These are phyloP conservation scores for Taeniopygia guttata DNA, from an alignment of 2,797 vertebrate species.

Conservation along the genomic window DNA sequence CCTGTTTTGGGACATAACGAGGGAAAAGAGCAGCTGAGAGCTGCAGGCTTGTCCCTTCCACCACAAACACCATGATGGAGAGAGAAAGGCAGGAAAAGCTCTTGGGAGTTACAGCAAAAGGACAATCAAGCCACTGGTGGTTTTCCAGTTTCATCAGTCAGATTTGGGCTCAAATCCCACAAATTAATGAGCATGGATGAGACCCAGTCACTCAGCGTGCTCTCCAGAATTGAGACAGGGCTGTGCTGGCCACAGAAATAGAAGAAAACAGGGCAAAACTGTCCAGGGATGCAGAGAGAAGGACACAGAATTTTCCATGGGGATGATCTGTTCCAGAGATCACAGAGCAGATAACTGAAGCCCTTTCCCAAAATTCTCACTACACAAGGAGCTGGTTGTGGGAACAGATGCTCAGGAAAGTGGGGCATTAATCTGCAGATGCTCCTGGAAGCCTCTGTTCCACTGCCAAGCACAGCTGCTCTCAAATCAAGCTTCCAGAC, in stretches of 20 bases:
- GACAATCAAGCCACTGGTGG: not conserved
- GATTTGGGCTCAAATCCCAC: not conserved
- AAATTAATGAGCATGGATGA: not conserved
- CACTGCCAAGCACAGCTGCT: constrained; percentile 21
- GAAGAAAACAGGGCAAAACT: not conserved
- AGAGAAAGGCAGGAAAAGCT: not conserved
- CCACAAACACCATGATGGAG: rapidly evolving
- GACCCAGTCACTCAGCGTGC: not conserved
- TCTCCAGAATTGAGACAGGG: not conserved
- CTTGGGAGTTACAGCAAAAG: not conserved
- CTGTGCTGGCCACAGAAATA: not conserved
- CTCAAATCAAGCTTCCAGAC: not conserved
- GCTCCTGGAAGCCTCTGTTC: constrained; percentile 40
- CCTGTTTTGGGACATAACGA: not conserved
- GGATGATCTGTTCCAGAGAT: constrained; percentile 10
- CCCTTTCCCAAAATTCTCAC: constrained; percentile 29
- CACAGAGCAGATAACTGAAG: constrained; percentile 5
- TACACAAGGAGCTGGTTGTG: not conserved
- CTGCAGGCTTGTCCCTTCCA: not conserved
- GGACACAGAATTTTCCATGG: not conserved
- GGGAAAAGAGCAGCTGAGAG: not conserved
- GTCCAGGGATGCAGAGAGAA: not conserved
- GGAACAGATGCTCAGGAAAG: constrained; percentile 61
- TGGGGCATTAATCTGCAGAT: constrained; percentile 61
- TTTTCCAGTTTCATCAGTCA: not conserved